phyloP scores from a whole-genome alignment of 2,888 invertebrate genomes.

The Nebria salina region DNA sequence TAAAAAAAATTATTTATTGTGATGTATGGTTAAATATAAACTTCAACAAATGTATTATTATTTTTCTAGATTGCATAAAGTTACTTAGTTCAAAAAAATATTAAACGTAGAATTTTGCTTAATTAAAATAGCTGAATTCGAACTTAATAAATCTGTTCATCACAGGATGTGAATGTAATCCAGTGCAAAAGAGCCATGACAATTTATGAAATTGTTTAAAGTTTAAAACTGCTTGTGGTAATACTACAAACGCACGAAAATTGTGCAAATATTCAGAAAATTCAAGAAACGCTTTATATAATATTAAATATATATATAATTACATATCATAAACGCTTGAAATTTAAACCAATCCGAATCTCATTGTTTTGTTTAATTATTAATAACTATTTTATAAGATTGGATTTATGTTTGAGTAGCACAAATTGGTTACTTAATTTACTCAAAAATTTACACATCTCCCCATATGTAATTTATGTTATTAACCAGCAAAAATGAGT shows the following conservation, averaged over 20 bases:
- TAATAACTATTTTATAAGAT: not conserved
- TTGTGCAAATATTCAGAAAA: not conserved
- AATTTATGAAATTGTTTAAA: too few relatives aligned
- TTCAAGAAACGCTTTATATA: not conserved
- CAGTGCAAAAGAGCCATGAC: too few relatives aligned
- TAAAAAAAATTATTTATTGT: too few relatives aligned
- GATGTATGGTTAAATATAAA: too few relatives aligned
- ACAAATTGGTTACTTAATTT: not conserved
- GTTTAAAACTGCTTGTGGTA: too few relatives aligned
- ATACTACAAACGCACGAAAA: not conserved
- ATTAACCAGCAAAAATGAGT: not conserved
- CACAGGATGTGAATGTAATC: too few relatives aligned
- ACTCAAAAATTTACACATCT: not conserved
- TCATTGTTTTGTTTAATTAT: conserved; percentile 20
- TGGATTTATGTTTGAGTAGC: not conserved
- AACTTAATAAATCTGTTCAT: too few relatives aligned
- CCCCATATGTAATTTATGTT: not conserved
- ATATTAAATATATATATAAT: not conserved
- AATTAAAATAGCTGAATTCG: too few relatives aligned
- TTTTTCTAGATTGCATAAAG: too few relatives aligned
- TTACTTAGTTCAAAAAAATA: too few relatives aligned
- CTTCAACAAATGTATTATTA: too few relatives aligned
- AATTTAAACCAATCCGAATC: conserved; percentile 2
- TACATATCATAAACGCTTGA: conserved; percentile 3
- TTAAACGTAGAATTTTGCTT: too few relatives aligned